Conservation (phyloP, 1,140 invertebrate genomes). For the Drosophila pruinosa region DNA sequence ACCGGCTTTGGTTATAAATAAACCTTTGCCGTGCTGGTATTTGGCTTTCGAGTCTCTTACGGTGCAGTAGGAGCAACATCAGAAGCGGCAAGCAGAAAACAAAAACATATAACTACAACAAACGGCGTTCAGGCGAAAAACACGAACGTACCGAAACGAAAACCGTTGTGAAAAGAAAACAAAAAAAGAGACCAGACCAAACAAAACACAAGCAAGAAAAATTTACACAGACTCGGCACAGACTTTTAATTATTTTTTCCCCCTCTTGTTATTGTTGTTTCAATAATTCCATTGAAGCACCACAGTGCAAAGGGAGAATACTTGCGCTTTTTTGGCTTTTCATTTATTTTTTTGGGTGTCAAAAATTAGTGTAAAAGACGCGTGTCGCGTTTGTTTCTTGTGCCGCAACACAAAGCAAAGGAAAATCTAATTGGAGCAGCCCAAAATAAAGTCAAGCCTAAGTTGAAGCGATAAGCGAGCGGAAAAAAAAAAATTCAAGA, state of each 20-base stretch:
- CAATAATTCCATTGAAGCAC: neutral
- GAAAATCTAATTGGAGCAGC: conserved; percentile 27
- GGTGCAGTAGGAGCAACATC: conserved; percentile 48
- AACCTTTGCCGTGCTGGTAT: conserved; percentile 59
- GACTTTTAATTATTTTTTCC: conserved; percentile 4
- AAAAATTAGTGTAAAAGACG: conserved; percentile 25
- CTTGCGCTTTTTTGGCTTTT: conserved; percentile 3
- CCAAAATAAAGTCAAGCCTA: too few relatives aligned
- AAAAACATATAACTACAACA: conserved; percentile 30
- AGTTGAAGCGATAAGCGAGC: conserved; percentile 13
- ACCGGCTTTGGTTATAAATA: conserved; percentile 78
- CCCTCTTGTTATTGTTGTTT: neutral
- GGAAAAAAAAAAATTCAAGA: conserved; percentile 5
- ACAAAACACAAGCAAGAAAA: conserved; percentile 14
- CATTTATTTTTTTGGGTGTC: neutral
- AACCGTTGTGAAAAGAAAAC: conserved; percentile 53
- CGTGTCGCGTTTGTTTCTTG: conserved; percentile 13
- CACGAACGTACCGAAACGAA: conserved; percentile 36
- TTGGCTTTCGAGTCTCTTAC: conserved; percentile 64
- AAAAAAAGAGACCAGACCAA: conserved; percentile 16
- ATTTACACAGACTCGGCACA: conserved; percentile 25
- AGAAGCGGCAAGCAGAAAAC: conserved; percentile 19
- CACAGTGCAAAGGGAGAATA: neutral
- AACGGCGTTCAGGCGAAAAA: conserved; percentile 42
- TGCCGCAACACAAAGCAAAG: neutral